phyloP scores from a whole-genome alignment of 2,797 vertebrate genomes.

The Hydrolagus colliei region DNA sequence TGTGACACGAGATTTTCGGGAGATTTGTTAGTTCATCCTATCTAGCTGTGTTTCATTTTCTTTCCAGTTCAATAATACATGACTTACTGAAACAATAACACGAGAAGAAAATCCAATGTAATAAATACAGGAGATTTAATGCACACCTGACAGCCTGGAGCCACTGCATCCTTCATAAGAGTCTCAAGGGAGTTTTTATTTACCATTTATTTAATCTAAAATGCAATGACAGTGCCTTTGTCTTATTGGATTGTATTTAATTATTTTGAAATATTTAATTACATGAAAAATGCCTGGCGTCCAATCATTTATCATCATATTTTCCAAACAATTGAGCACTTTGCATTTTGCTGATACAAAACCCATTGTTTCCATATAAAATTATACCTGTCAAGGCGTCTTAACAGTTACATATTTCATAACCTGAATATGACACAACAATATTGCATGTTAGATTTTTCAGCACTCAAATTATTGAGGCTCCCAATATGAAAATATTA shows the following conservation, averaged over 20 bases:
- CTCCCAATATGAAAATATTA: neutral
- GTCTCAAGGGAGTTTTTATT: slow-evolving; percentile 23
- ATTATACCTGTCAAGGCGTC: slow-evolving; percentile 11
- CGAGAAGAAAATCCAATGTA: slow-evolving; percentile 18
- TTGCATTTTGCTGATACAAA: neutral
- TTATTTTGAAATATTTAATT: slow-evolving; percentile 27
- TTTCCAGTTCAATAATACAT: slow-evolving; percentile 30
- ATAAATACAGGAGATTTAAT: slow-evolving; percentile 27
- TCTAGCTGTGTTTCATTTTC: neutral
- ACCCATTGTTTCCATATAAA: slow-evolving; percentile 17
- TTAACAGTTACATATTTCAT: neutral
- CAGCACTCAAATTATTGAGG: neutral
- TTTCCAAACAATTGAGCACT: neutral
- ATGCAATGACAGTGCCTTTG: slow-evolving; percentile 13
- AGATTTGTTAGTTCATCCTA: slow-evolving; percentile 14
- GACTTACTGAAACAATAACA: slow-evolving; percentile 28
- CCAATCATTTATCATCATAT: neutral
- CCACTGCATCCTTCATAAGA: neutral
- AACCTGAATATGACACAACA: neutral
- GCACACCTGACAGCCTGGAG: slow-evolving; percentile 23
- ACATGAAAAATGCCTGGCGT: neutral
- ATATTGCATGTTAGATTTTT: neutral
- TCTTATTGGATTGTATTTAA: slow-evolving; percentile 24
- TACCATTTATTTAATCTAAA: slow-evolving; percentile 26
- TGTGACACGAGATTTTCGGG: neutral